Base-by-base conservation (phyloP, 2,113 vertebrate genomes). In the Brachionichthys hirsutus region DNA sequence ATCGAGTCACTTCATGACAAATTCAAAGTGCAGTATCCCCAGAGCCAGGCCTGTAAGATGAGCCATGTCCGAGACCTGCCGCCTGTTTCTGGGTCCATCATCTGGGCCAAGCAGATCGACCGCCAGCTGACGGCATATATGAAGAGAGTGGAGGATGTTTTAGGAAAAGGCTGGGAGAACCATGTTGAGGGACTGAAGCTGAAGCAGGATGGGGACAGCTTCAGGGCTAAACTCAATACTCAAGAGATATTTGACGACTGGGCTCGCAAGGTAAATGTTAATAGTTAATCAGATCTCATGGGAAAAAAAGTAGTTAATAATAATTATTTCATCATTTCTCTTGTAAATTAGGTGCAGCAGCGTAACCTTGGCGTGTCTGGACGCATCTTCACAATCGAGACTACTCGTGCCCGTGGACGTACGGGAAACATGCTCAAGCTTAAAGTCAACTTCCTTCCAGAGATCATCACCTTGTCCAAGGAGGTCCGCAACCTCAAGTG, bases 101-200 rank as follows among this genome's bases (percentile, higher is more conserved):
- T 99, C 84, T 99, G 97, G 97, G 97, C 97, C 4, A 99, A 99
- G 74, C 97, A 99, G 89, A 99, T 99, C 1, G 97, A 99, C 70
- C 90, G 97, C 2, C 97, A 99, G 85, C 92, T 99, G 54, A 99
- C 96, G 0, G 97, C 97, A 2, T 99, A 99, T 76, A 99, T 99
- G 97, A 99, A 99, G 82, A 93, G 97, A 1, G 97, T 99, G 67
- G 97, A 99, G 63, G 97, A 99, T 15, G 97, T 99, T 16, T 91
- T 99, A 24, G 97, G 97, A 3, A 98, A 98, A 72, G 97, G 97
- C 12, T 99, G 97, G 97, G 97, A 99, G 86, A 99, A 98, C 82
- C 97, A 99, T 0, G 97, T 99, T 45, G 97, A 99, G 70, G 97
- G 97, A 0, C 94, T 98, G 80, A 99, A 99, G 86, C 92, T 99